Evolutionary conservation across 1,140 invertebrate genomes (phyloP).

Genomic region (Pogonus chalceus): DNA sequence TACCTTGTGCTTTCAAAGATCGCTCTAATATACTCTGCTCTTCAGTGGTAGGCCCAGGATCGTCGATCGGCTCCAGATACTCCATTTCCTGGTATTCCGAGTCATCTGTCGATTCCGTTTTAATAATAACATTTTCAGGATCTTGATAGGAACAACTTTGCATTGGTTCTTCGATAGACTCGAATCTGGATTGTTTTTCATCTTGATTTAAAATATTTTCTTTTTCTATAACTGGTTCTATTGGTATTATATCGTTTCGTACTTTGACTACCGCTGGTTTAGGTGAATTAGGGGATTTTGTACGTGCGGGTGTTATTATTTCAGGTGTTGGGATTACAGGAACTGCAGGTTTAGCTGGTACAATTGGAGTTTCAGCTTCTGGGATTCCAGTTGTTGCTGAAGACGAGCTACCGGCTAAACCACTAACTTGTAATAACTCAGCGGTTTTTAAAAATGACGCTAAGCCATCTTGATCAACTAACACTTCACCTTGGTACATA

Average conservation of each 20-base stretch:
- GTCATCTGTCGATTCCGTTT: conserved; percentile 1
- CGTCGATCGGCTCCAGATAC: neutral
- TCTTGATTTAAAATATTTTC: neutral
- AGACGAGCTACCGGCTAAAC: conserved; percentile 40
- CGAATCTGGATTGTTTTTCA: neutral
- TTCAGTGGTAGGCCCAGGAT: neutral
- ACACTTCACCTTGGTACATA: conserved; percentile 70
- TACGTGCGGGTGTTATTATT: conserved; percentile 6
- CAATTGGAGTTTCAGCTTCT: conserved; percentile 29
- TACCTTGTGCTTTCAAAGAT: neutral
- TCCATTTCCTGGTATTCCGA: neutral
- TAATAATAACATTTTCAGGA: neutral
- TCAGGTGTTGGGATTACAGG: neutral
- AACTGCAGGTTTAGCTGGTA: neutral
- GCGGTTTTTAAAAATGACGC: conserved; percentile 62
- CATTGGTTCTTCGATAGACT: neutral
- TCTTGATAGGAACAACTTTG: neutral
- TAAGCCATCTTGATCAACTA: conserved; percentile 60
- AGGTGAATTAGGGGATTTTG: conserved; percentile 1
- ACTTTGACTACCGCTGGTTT: conserved; percentile 3
- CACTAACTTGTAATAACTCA: conserved; percentile 61
- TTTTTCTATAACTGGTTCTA: neutral
- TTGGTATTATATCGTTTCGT: conserved; percentile 5
- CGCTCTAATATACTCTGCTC: conserved; percentile 1
- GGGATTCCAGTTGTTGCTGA: conserved; percentile 30